Evolutionary conservation across 2,888 invertebrate species (phyloP).

Genomic region (Chorisops tibialis): DNA sequence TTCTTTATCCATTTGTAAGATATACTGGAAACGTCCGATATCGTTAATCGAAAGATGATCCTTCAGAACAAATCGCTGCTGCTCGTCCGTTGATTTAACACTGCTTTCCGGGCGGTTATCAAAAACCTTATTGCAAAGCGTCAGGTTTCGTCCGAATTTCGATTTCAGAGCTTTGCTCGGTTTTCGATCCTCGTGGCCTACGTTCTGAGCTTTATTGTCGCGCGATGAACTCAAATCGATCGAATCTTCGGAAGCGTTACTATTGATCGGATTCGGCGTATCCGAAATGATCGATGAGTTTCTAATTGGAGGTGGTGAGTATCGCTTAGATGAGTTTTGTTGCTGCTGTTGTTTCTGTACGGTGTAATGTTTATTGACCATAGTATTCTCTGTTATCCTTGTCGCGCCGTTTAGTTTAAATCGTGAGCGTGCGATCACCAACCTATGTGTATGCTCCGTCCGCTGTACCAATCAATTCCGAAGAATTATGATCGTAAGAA

Average conservation of each 20-base stretch:
- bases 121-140: slow-evolving; percentile 8
- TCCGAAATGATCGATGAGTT: slow-evolving; percentile 30
- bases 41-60: slow-evolving; percentile 34
- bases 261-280: slow-evolving; percentile 27
- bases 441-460: not conserved
- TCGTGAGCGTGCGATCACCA: not conserved
- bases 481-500: not conserved
- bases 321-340: not conserved
- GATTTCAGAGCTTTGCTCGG: not conserved
- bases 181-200: not conserved
- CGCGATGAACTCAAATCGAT: not conserved
- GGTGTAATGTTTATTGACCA: slow-evolving; percentile 32
- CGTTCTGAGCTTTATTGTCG: not conserved
- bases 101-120: not conserved
- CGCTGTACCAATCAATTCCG: not conserved
- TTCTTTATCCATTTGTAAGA: slow-evolving; percentile 38
- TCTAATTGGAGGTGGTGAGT: slow-evolving; percentile 29
- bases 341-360: slow-evolving; percentile 18
- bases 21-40: slow-evolving; percentile 37
- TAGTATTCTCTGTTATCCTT: not conserved
- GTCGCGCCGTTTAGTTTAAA: not conserved
- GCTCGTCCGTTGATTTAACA: not conserved
- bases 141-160: slow-evolving; percentile 20
- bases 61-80: slow-evolving; percentile 17
- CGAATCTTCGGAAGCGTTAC: not conserved